Percentiles rank a stretch among this genome's conserved stretches.
These are phyloP conservation scores for Sphaerophoria taeniata DNA, from an alignment of 2,888 invertebrate genomes.

Conservation along the genomic window DNA sequence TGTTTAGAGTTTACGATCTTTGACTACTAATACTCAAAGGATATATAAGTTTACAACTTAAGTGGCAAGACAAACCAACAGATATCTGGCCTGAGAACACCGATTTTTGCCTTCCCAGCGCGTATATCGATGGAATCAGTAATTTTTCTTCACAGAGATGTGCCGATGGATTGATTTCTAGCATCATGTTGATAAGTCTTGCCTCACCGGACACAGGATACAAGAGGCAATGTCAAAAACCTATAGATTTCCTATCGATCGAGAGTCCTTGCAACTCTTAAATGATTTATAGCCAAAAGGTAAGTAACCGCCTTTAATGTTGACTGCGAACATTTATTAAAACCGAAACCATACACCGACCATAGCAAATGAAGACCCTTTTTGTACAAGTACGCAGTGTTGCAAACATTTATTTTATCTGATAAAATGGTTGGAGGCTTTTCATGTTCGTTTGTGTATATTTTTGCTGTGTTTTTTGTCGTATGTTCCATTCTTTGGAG, in stretches of 20 bases:
- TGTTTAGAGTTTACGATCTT: background rate
- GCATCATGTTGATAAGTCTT: slow-evolving; percentile 36
- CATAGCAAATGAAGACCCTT: background rate
- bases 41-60: slow-evolving; percentile 9
- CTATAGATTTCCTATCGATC: background rate
- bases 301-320: slow-evolving; percentile 43
- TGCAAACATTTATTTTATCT: slow-evolving; percentile 2
- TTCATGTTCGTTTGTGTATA: too few species aligned
- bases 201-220: background rate
- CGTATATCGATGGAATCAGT: slow-evolving; percentile 18
- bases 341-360: slow-evolving; percentile 26
- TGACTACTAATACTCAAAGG: background rate
- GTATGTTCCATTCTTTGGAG: background rate
- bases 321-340: slow-evolving; percentile 28
- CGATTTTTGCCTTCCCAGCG: background rate
- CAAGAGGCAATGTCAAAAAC: slow-evolving; percentile 20
- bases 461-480: background rate
- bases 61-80: background rate
- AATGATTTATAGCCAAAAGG: slow-evolving; percentile 55
- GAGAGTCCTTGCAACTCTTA: background rate
- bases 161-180: slow-evolving; percentile 40
- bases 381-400: slow-evolving; percentile 6
- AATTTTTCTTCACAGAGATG: slow-evolving; percentile 28
- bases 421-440: slow-evolving; percentile 18
- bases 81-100: background rate